phyloP scores from a whole-genome alignment of 2,797 vertebrate genomes.

The Sebastes vulpes region DNA sequence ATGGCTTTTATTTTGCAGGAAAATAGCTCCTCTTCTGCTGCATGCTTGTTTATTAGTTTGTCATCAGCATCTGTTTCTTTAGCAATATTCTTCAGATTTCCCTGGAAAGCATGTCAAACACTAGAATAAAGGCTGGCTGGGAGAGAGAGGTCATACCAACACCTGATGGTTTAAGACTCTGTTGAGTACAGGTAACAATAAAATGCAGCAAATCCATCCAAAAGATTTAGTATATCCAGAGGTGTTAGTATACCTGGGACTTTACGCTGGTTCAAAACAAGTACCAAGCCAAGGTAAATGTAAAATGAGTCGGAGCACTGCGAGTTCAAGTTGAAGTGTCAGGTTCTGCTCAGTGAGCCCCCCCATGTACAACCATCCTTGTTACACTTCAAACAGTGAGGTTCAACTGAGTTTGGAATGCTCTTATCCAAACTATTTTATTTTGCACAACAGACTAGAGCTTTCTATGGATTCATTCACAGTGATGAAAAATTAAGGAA shows the following conservation, averaged over 20 bases:
- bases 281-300: slow-evolving; percentile 58
- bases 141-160: not conserved
- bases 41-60: slow-evolving; percentile 35
- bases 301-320: slow-evolving; percentile 44
- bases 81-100: slow-evolving; percentile 2
- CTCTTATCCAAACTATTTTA: slow-evolving; percentile 1
- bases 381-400: not conserved
- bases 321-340: slow-evolving; percentile 9
- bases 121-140: not conserved
- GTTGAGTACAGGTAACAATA: slow-evolving; percentile 3
- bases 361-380: slow-evolving; percentile 10
- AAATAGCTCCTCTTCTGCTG: slow-evolving; percentile 34
- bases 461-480: not conserved
- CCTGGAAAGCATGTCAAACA: slow-evolving; percentile 12
- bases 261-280: slow-evolving; percentile 29
- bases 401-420: slow-evolving; percentile 19
- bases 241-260: slow-evolving; percentile 38
- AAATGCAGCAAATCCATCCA: slow-evolving; percentile 22
- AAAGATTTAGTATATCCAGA: slow-evolving; percentile 20
- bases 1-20: slow-evolving; percentile 33
- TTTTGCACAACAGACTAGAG: not conserved
- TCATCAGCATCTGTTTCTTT: slow-evolving; percentile 15
- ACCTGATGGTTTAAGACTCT: slow-evolving; percentile 15
- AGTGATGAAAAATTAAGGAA: not conserved
- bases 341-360: not conserved